Evolutionary conservation across 2,888 invertebrate species (phyloP).

Genomic region (Tipula vernalis): DNA sequence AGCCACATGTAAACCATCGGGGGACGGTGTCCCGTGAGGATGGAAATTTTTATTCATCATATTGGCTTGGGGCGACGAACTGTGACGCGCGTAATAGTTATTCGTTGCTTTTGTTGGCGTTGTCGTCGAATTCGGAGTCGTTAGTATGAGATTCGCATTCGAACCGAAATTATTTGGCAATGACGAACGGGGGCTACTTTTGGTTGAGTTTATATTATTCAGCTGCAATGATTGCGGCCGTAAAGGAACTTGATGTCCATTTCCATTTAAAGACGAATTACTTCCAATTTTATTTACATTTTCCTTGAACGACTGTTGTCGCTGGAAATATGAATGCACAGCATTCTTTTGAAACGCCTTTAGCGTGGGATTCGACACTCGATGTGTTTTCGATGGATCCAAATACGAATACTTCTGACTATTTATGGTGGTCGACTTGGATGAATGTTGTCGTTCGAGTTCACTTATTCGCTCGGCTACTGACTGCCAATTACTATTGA

Average conservation of each 20-base stretch:
- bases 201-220: constrained; percentile 19
- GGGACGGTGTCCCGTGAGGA: neutral
- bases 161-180: constrained; percentile 25
- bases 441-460: constrained; percentile 39
- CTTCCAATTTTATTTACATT: constrained; percentile 13
- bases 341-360: constrained; percentile 77
- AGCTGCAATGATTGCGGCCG: constrained; percentile 30
- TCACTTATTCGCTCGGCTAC: constrained; percentile 54
- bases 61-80: neutral
- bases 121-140: neutral
- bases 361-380: constrained; percentile 57
- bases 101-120: neutral
- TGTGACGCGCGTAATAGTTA: neutral
- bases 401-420: constrained; percentile 49
- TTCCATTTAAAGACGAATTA: neutral
- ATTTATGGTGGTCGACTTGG: neutral
- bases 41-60: constrained; percentile 7
- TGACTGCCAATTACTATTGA: constrained; percentile 37
- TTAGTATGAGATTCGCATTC: neutral
- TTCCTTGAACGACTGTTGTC: constrained; percentile 42
- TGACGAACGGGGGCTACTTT: constrained; percentile 20
- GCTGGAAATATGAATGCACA: constrained; percentile 64
- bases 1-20: constrained; percentile 5
- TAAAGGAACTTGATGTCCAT: constrained; percentile 8
- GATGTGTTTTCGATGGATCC: constrained; percentile 60